Conservation (phyloP, 1,140 invertebrate genomes). For the Solenopsis invicta region DNA sequence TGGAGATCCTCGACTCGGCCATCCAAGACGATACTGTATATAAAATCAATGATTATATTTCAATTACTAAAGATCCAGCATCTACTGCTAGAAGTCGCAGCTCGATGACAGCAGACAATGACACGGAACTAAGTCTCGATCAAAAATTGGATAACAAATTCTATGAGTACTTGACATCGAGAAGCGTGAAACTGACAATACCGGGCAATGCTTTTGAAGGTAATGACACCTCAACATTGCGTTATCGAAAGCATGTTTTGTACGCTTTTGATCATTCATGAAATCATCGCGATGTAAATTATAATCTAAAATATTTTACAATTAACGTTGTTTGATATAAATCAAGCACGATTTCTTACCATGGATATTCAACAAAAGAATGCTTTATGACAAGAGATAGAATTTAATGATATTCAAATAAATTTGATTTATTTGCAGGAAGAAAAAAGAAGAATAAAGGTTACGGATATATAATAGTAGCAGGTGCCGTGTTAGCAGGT, state of each 20-base stretch:
- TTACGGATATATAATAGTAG: conserved; percentile 88
- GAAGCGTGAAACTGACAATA: conserved; percentile 85
- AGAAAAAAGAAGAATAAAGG: conserved; percentile 86
- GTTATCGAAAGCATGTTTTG: not conserved
- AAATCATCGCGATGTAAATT: not conserved
- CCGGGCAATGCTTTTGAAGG: conserved; percentile 85
- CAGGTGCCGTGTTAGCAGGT: conserved; percentile 89
- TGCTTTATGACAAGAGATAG: not conserved
- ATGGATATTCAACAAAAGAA: not conserved
- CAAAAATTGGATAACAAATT: conserved; percentile 84
- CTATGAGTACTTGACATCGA: conserved; percentile 83
- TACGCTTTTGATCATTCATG: not conserved
- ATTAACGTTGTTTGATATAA: not conserved
- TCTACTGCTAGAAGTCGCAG: conserved; percentile 48
- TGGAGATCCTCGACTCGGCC: conserved; percentile 87
- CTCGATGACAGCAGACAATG: conserved; percentile 66
- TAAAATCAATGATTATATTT: conserved; percentile 87
- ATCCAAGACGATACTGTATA: conserved; percentile 88
- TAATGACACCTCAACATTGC: conserved; percentile 50
- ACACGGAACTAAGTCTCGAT: conserved; percentile 79
- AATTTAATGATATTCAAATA: conserved; percentile 11
- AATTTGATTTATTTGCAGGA: conserved; percentile 77
- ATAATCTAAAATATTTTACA: conserved; percentile 1
- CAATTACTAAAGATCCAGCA: conserved; percentile 86
- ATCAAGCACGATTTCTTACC: not conserved